Evolutionary conservation across 2,797 vertebrate genomes (phyloP).

Genomic region (Silurus lanzhouensis): DNA sequence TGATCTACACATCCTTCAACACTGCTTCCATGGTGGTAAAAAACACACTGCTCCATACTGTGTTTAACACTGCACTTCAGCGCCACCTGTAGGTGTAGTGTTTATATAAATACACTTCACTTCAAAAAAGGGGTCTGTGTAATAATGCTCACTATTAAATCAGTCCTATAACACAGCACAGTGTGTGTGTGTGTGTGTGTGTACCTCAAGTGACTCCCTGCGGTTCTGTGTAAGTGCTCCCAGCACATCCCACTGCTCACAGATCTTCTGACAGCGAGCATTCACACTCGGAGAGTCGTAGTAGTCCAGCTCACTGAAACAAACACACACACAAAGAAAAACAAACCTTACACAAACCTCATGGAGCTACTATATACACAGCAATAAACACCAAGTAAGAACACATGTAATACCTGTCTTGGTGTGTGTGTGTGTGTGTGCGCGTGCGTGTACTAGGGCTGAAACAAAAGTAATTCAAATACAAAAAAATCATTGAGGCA

Average conservation of each 20-base stretch:
- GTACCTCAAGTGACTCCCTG: slow-evolving; percentile 88
- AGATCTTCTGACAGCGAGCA: slow-evolving; percentile 92
- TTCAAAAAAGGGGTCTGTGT: neutral
- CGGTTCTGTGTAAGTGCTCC: slow-evolving; percentile 86
- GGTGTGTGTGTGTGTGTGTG: neutral
- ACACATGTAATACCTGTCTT: too few species aligned
- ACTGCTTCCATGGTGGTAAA: neutral
- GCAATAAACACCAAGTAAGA: too few species aligned
- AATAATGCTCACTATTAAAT: neutral
- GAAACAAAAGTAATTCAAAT: too few species aligned
- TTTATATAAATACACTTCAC: neutral
- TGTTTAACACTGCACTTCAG: neutral
- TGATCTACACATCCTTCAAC: neutral
- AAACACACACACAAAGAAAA: slow-evolving; percentile 11
- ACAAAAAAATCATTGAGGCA: too few species aligned
- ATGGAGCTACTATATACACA: too few species aligned
- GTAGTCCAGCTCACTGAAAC: slow-evolving; percentile 87
- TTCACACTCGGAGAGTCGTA: slow-evolving; percentile 91
- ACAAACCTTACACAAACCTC: neutral
- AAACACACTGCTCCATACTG: neutral
- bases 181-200: neutral
- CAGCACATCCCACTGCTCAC: slow-evolving; percentile 90
- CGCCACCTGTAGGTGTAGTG: neutral
- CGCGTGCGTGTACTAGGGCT: slow-evolving; percentile 82
- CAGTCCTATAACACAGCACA: neutral